phyloP scores from a whole-genome alignment of 1,140 invertebrate genomes.

The Caenorhabditis inopinata region DNA sequence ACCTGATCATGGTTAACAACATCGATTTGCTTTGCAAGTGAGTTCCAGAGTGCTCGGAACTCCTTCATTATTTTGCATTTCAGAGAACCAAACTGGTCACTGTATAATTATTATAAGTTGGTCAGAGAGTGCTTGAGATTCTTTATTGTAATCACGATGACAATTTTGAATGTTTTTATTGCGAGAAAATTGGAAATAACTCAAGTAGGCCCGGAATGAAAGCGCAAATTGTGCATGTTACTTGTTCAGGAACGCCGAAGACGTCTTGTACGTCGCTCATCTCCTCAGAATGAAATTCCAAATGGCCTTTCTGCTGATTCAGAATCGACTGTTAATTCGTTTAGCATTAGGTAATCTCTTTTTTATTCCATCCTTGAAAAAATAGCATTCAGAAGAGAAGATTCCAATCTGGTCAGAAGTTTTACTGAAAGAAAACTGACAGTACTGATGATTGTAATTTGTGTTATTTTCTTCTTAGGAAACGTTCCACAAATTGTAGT shows the following conservation, averaged over 20 bases:
- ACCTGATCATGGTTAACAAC: slow-evolving; percentile 50
- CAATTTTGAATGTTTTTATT: slow-evolving; percentile 57
- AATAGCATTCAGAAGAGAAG: slow-evolving; percentile 22
- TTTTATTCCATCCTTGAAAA: not conserved
- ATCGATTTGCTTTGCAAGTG: slow-evolving; percentile 53
- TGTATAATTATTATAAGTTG: slow-evolving; percentile 64
- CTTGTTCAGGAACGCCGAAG: not conserved
- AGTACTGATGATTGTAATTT: slow-evolving; percentile 59
- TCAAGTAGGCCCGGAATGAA: slow-evolving; percentile 45
- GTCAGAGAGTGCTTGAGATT: slow-evolving; percentile 56
- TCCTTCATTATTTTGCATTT: not conserved
- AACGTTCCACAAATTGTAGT: slow-evolving; percentile 63
- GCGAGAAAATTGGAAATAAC: slow-evolving; percentile 56
- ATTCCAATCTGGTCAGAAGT: slow-evolving; percentile 49
- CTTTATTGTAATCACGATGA: slow-evolving; percentile 55
- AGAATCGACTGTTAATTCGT: not conserved
- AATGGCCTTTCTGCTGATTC: not conserved
- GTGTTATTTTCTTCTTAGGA: slow-evolving; percentile 59
- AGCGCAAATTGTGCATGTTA: not conserved
- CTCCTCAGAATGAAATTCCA: not conserved
- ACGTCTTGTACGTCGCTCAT: not conserved
- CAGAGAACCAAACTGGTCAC: slow-evolving; percentile 55
- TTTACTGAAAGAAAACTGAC: slow-evolving; percentile 64
- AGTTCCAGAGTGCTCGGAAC: not conserved
- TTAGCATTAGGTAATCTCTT: not conserved